Evolutionary conservation across 2,888 invertebrate genomes (phyloP).

Genomic region (Polietes domitor): DNA sequence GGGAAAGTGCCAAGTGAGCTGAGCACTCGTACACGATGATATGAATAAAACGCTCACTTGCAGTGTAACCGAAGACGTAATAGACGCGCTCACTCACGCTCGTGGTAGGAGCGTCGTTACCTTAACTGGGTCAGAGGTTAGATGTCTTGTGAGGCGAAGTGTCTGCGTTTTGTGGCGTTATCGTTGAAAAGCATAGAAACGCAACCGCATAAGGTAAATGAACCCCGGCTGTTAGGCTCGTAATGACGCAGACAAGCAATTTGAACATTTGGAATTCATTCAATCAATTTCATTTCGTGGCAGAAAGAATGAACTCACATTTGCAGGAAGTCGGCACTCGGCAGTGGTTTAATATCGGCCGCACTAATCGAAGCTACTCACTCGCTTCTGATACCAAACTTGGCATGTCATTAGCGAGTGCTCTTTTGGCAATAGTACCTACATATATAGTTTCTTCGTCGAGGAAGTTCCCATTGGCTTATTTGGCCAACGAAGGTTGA

Average conservation of each 20-base stretch:
- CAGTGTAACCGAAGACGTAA: background rate
- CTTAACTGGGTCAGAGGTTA: constrained; percentile 58
- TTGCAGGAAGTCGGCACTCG: constrained; percentile 23
- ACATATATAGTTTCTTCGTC: background rate
- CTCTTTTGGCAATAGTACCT: constrained; percentile 3
- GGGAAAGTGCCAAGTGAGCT: too few species aligned
- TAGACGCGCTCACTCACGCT: constrained; percentile 1
- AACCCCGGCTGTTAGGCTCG: constrained; percentile 35
- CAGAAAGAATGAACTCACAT: background rate
- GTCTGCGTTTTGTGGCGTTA: background rate
- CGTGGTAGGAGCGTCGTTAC: background rate
- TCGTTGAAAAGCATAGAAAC: constrained; percentile 37
- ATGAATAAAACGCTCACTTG: constrained; percentile 5
- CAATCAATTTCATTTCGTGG: background rate
- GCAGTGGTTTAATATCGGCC: background rate
- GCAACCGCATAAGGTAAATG: constrained; percentile 60
- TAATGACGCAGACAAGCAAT: constrained; percentile 9
- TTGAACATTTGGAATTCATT: background rate
- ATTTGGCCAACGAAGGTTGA: background rate
- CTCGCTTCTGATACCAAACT: background rate
- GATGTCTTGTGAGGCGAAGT: constrained; percentile 30
- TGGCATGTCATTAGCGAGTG: constrained; percentile 40
- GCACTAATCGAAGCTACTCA: background rate
- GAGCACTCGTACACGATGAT: background rate
- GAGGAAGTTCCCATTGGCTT: constrained; percentile 46